Percentiles rank a stretch among this genome's conserved stretches.
Evolutionary conservation across 2,797 vertebrate genomes (phyloP).

Genomic region (Rhinophrynus dorsalis): DNA sequence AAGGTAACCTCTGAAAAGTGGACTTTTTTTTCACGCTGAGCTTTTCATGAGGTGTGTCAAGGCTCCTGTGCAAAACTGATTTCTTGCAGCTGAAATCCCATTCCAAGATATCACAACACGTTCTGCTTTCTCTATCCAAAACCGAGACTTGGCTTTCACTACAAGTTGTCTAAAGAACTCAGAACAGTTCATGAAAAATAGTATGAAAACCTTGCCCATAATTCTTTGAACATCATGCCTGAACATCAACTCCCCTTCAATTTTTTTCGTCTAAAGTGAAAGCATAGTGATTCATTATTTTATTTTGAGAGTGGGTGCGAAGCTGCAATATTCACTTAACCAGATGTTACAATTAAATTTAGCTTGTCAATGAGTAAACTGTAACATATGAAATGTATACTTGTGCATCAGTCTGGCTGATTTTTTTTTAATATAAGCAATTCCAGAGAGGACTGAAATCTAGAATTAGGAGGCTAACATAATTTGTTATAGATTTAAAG

Average conservation of each 20-base stretch:
- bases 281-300: conserved; percentile 1
- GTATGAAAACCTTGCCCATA: neutral
- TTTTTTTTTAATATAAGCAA: neutral
- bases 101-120: conserved; percentile 53
- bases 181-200: conserved; percentile 4
- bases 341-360: conserved; percentile 41
- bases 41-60: conserved; percentile 70
- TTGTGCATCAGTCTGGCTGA: neutral
- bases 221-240: neutral
- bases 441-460: neutral
- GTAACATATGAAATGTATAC: neutral
- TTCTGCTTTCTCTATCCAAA: conserved; percentile 52
- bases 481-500: too few relatives aligned
- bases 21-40: conserved; percentile 64
- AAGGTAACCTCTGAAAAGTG: conserved; percentile 72
- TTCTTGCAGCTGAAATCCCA: conserved; percentile 42
- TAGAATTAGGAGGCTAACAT: neutral
- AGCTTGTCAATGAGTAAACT: conserved; percentile 22
- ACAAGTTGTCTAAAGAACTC: conserved; percentile 19
- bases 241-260: conserved; percentile 3
- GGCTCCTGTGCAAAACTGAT: conserved; percentile 56
- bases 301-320: neutral
- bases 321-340: conserved; percentile 25
- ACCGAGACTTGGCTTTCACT: conserved; percentile 38
- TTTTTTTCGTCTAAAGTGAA: neutral